These are phyloP conservation scores for Cerastoderma edule DNA, from an alignment of 2,888 invertebrate species.

Conservation along the genomic window DNA sequence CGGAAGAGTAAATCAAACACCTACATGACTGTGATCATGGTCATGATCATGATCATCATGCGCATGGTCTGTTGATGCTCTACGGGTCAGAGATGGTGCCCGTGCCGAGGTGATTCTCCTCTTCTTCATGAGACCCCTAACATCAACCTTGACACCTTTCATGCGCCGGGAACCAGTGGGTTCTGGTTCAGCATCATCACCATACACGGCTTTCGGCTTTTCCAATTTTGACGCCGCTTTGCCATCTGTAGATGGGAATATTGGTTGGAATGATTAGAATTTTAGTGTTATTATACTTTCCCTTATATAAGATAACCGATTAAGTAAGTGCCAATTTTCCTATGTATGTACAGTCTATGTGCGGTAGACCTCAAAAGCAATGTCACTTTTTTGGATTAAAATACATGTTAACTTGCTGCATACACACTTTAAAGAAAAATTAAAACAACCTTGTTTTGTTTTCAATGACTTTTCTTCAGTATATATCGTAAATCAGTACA, in stretches of 20 bases:
- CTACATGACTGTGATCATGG: constrained; percentile 46
- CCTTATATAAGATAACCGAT: no score
- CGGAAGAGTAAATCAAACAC: background rate
- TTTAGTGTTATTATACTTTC: background rate
- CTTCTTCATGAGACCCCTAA: constrained; percentile 66
- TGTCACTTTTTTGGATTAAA: no score
- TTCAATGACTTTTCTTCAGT: no score
- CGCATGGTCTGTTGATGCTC: constrained; percentile 60
- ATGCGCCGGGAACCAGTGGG: constrained; percentile 29
- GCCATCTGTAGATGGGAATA: no score
- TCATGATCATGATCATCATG: constrained; percentile 64
- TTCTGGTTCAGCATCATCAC: constrained; percentile 24
- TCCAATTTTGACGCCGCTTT: constrained; percentile 16
- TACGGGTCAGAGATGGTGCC: constrained; percentile 57
- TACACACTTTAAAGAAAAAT: no score
- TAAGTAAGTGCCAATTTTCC: no score
- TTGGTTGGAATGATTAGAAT: background rate
- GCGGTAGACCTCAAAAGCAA: no score
- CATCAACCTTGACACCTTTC: constrained; percentile 65
- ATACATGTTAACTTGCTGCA: no score
- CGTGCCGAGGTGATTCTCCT: constrained; percentile 54
- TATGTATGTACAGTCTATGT: no score
- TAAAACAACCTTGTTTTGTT: no score
- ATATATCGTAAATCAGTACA: no score
- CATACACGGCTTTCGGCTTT: constrained; percentile 31